Conservation (phyloP, 2,113 vertebrate species). For the Oophaga pumilio region DNA sequence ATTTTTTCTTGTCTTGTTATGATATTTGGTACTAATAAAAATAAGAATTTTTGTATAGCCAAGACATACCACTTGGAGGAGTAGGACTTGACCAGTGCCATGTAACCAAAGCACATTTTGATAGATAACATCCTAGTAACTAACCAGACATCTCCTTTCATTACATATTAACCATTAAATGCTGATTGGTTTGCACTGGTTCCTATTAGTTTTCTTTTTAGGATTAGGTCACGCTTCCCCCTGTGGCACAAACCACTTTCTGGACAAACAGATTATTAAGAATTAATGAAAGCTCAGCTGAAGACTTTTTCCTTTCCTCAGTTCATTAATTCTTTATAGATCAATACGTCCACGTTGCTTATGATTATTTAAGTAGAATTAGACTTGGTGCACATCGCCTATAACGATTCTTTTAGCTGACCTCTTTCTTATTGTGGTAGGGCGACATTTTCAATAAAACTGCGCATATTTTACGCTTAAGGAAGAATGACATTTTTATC, state of each 20-base stretch:
- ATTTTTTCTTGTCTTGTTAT: no score
- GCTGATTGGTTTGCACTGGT: neutral
- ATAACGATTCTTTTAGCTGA: neutral
- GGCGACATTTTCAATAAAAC: neutral
- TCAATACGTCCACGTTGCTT: neutral
- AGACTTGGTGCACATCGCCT: neutral
- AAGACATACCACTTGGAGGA: no score
- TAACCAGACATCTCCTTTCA: no score
- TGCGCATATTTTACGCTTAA: neutral
- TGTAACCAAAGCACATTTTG: no score
- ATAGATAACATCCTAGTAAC: no score
- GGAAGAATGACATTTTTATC: neutral
- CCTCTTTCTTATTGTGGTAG: neutral
- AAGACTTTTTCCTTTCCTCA: neutral
- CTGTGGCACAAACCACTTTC: conserved; percentile 46
- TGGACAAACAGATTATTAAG: conserved; percentile 54
- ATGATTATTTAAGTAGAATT: conserved; percentile 19
- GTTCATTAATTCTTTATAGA: conserved; percentile 52
- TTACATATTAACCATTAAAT: no score
- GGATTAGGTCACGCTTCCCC: neutral
- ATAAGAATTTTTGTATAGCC: no score
- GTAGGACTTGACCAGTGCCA: no score
- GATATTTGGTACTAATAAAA: no score
- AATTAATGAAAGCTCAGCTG: conserved; percentile 33
- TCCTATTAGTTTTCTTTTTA: neutral